Evolutionary conservation across 2,113 vertebrate genomes (phyloP).

Genomic region (Vombatus ursinus): DNA sequence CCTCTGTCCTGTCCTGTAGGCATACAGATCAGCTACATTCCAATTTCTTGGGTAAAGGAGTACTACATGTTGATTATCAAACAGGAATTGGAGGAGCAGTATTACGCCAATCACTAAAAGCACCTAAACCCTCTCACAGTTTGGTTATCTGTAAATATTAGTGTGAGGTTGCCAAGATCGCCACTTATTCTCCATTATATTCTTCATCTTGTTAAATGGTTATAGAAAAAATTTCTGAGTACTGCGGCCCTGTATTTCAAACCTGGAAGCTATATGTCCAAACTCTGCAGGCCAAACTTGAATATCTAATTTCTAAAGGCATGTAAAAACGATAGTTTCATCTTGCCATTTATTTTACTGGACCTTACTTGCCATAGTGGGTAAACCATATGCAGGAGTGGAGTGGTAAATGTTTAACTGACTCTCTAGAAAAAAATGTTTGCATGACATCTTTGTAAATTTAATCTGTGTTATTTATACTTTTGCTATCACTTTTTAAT

Average conservation of each 20-base stretch:
- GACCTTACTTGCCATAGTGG: background rate
- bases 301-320: background rate
- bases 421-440: background rate
- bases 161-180: background rate
- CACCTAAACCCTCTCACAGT: background rate
- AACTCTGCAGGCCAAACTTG: conserved; percentile 19
- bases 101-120: background rate
- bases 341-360: conserved; percentile 11
- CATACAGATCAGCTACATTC: background rate
- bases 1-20: background rate
- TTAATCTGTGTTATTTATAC: background rate
- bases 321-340: background rate
- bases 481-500: background rate
- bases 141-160: background rate
- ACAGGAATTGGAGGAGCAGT: background rate
- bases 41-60: background rate
- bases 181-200: background rate
- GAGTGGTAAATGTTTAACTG: background rate
- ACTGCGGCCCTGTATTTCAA: background rate
- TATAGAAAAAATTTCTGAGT: background rate
- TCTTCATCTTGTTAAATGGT: background rate
- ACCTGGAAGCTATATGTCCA: background rate
- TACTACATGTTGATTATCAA: background rate
- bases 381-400: background rate
- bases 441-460: background rate